phyloP scores from a whole-genome alignment of 2,113 vertebrate genomes.

The Tychaedon coryphoeus region DNA sequence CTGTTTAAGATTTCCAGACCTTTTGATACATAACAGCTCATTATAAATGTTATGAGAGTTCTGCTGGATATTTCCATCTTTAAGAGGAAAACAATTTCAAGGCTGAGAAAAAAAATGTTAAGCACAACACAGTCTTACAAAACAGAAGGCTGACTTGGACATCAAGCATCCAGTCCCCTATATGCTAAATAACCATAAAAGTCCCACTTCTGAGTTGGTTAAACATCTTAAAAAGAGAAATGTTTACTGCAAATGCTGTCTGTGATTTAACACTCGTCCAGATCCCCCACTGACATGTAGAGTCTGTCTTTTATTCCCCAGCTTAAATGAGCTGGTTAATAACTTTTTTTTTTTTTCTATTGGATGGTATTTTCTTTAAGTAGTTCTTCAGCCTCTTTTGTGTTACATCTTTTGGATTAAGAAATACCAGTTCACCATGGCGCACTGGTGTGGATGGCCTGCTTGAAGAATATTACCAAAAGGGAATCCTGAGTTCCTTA shows the following conservation, averaged over 20 bases:
- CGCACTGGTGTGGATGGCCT: neutral
- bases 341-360: neutral
- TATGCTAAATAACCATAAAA: neutral
- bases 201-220: neutral
- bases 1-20: neutral
- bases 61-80: neutral
- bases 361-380: neutral
- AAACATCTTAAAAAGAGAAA: neutral
- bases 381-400: neutral
- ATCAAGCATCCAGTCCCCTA: neutral
- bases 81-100: neutral
- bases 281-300: neutral
- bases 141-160: neutral
- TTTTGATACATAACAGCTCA: neutral
- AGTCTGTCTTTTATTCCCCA: neutral
- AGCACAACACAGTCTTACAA: neutral
- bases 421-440: neutral
- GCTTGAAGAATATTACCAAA: neutral
- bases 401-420: neutral
- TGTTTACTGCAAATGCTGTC: neutral
- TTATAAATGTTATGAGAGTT: neutral
- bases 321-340: neutral
- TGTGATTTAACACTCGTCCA: neutral
- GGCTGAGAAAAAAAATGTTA: neutral
- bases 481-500: rapidly evolving